Conservation (phyloP, 2,797 vertebrate species). For the Sciurus vulgaris region DNA sequence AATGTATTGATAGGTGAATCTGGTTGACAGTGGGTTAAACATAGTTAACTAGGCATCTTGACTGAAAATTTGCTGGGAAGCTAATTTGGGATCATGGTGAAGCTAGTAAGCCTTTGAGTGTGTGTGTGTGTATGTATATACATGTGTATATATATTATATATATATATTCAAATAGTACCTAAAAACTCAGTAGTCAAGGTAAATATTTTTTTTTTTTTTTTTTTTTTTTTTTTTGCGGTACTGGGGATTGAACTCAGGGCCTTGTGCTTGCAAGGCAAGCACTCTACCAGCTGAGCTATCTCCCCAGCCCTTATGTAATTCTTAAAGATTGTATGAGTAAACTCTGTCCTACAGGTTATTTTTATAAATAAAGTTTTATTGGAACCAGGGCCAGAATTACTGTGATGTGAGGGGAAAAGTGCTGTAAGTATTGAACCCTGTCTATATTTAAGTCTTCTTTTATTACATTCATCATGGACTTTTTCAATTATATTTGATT, state of each 20-base stretch:
- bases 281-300: too few relatives aligned
- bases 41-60: background rate
- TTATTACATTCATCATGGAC: background rate
- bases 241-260: too few relatives aligned
- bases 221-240: too few relatives aligned
- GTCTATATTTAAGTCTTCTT: background rate
- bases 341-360: background rate
- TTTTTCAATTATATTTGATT: constrained; percentile 12
- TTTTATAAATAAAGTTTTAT: constrained; percentile 8
- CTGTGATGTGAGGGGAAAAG: background rate
- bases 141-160: background rate
- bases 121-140: too few relatives aligned
- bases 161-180: background rate
- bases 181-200: background rate
- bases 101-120: background rate
- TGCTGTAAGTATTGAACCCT: background rate
- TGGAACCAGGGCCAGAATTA: background rate
- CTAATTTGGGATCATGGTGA: background rate
- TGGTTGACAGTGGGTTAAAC: background rate
- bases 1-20: background rate
- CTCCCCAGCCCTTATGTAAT: too few relatives aligned
- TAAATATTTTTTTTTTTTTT: too few relatives aligned
- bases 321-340: background rate
- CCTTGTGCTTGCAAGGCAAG: too few relatives aligned
- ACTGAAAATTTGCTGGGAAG: background rate